phyloP scores from a whole-genome alignment of 2,888 invertebrate genomes.

The Agrochola lychnidis region DNA sequence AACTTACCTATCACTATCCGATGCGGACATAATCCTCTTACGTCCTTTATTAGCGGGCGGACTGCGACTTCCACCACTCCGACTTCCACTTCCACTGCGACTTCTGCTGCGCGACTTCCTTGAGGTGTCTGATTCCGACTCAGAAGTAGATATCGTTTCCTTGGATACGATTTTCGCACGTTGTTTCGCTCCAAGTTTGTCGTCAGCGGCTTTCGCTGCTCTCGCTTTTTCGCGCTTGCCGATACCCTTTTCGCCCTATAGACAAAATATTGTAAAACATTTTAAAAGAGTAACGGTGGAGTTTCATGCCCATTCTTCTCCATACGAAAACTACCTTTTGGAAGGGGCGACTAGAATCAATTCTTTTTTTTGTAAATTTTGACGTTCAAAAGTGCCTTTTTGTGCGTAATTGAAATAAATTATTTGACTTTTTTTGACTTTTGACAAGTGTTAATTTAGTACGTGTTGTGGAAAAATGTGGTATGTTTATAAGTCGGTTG shows the following conservation, averaged over 20 bases:
- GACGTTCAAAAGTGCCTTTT: too few relatives aligned
- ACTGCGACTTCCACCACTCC: conserved; percentile 79
- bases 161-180: conserved; percentile 97
- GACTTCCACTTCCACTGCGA: conserved; percentile 75
- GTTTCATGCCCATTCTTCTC: too few relatives aligned
- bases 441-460: neutral
- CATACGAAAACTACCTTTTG: too few relatives aligned
- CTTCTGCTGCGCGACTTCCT: conserved; percentile 80
- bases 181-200: conserved; percentile 95
- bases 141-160: conserved; percentile 98
- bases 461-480: neutral
- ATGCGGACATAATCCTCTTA: conserved; percentile 92
- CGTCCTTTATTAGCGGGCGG: conserved; percentile 88
- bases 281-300: too few relatives aligned
- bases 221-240: conserved; percentile 83
- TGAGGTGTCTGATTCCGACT: conserved; percentile 92
- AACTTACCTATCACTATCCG: conserved; percentile 89
- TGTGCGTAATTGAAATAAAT: too few relatives aligned
- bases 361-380: too few relatives aligned
- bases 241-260: conserved; percentile 84
- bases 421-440: too few relatives aligned
- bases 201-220: conserved; percentile 86
- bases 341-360: too few relatives aligned
- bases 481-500: neutral
- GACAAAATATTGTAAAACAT: neutral